Conservation (phyloP, 2,797 vertebrate genomes). For the Huso huso region DNA sequence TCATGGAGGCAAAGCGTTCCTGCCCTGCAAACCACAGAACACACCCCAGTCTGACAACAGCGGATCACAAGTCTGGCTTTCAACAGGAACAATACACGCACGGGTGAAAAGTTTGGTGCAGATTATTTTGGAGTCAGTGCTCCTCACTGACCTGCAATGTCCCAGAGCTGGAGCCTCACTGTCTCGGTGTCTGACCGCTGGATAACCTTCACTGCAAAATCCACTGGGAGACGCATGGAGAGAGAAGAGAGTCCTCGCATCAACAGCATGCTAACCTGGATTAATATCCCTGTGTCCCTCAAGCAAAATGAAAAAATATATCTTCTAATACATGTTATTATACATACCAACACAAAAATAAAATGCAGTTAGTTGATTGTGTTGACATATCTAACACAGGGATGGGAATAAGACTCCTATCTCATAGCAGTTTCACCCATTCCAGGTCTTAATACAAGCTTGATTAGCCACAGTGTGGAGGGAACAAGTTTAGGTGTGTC, state of each 20-base stretch:
- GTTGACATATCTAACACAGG: no score
- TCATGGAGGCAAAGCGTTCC: conserved; percentile 82
- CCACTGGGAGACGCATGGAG: conserved; percentile 48
- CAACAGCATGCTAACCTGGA: background rate
- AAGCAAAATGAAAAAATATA: conserved; percentile 19
- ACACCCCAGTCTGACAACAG: background rate
- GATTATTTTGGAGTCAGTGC: no score
- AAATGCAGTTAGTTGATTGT: no score
- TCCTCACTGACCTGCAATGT: conserved; percentile 60
- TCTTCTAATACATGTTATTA: background rate
- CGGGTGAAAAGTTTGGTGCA: background rate
- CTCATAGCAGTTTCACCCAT: no score
- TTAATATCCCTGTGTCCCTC: conserved; percentile 29
- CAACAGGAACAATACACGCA: background rate
- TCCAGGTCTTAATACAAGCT: no score
- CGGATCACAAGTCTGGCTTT: background rate
- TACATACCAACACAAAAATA: no score
- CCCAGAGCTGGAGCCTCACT: conserved; percentile 67
- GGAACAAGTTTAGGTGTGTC: no score
- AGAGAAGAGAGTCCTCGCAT: conserved; percentile 16
- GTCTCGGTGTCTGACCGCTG: conserved; percentile 68
- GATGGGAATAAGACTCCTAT: no score
- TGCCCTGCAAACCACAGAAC: conserved; percentile 49
- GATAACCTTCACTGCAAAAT: conserved; percentile 70
- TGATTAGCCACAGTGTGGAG: no score